Evolutionary conservation across 2,113 vertebrate genomes (phyloP), one percentile per base, ranked within the genome.

Genomic region (Cephalopterus ornatus): DNA sequence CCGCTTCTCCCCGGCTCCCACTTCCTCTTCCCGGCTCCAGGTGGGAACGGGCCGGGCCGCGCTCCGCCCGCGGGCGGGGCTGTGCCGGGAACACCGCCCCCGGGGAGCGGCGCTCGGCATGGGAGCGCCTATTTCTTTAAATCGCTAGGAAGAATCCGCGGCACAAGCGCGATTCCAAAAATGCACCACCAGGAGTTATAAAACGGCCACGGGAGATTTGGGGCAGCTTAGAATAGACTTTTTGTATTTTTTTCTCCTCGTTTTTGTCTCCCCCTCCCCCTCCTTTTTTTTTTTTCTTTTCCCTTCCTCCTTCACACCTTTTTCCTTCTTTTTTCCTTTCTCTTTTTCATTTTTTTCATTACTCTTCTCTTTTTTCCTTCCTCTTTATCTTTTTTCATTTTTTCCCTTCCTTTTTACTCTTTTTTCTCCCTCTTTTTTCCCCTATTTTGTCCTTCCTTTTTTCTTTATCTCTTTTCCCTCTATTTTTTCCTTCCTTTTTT

Each of bases 1-100:
- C 98, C 98, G 97, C 94, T 93, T 94, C 93, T 98, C 96, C 97
- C 90, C 76, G 86, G 89, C 81, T 96, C 97, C 98, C 96, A 92
- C 86, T 98, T 96, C 98, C 97, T 96, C 97, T 94, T 96, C 95
- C 94, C 92, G 95, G 93, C 92, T 94, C 92, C 93, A 94, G 97
- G 95, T 96, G 95, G 96, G 95, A 93, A 6, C 13, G 16, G 77
- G 85, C 33, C 9, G 15, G 10, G 76, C 39, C 23, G 14, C 16
- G 68, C 8, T 52, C 85, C 85, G 76, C 93, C 81, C 77, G 46
- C 55, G 32, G 66, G 86, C 58, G 77, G 61, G 44, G 52, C 65
- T 12, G 37, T 9, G 14, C 5, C 5, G 35, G 75, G 12, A 20
- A 2, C 11, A 5, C 19, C 28, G 23, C 74, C 33, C 7, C 1